These are phyloP conservation scores for Phoebastria nigripes DNA, from an alignment of 2,797 vertebrate species.

Conservation along the genomic window DNA sequence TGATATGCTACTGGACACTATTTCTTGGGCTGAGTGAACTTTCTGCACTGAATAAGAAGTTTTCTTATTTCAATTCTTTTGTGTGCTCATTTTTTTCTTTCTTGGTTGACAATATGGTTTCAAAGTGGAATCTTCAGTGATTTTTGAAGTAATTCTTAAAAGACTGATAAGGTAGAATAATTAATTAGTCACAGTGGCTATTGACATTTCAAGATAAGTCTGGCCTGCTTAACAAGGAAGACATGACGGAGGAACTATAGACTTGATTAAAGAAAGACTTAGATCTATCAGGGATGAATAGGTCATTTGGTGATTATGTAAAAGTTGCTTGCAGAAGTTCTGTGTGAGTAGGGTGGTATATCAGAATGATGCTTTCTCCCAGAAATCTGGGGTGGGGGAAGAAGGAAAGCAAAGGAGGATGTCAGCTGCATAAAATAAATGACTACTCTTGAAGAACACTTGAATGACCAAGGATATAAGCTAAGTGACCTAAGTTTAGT, in stretches of 20 bases:
- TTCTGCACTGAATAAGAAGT: background rate
- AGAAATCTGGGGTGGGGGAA: background rate
- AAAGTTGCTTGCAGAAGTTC: conserved; percentile 24
- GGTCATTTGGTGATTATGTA: conserved; percentile 32
- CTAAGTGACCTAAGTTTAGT: background rate
- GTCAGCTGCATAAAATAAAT: conserved; percentile 16
- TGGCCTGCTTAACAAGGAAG: conserved; percentile 1
- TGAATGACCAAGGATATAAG: conserved; percentile 21
- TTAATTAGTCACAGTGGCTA: background rate
- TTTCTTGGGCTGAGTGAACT: background rate
- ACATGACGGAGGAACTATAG: background rate
- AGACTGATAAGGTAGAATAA: background rate
- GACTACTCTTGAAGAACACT: background rate
- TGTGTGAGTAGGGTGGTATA: background rate
- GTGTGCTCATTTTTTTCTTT: background rate
- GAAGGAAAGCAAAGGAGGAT: background rate
- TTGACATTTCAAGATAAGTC: background rate
- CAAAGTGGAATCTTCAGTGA: background rate
- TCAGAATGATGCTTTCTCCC: background rate
- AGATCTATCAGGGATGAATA: background rate
- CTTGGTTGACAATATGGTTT: background rate
- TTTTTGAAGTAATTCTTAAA: background rate
- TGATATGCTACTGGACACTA: background rate
- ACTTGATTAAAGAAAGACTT: background rate
- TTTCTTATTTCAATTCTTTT: background rate